A percentile compares a stretch with the other conserved stretches of the same genome.
These are phyloP conservation scores for Mimachlamys varia DNA, from an alignment of 2,888 invertebrate genomes.

Conservation along the genomic window DNA sequence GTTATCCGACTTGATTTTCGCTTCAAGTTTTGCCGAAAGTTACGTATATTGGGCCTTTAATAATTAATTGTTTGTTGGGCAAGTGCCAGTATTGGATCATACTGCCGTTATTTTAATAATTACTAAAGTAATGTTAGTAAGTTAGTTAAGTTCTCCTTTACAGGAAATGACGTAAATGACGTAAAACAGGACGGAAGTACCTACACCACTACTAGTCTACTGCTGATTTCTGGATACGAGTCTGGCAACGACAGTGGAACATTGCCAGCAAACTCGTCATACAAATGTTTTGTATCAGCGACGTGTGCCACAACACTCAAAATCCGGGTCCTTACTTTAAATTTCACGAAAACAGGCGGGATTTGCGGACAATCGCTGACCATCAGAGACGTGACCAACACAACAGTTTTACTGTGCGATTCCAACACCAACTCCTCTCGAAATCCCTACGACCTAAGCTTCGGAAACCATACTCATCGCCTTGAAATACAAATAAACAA, in stretches of 20 bases:
- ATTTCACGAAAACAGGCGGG: not conserved
- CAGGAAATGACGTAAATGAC: slow-evolving; percentile 44
- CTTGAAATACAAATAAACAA: not conserved
- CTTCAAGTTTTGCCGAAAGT: no score
- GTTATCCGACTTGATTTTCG: no score
- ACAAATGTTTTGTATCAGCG: slow-evolving; percentile 48
- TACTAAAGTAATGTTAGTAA: no score
- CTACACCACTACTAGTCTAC: slow-evolving; percentile 38
- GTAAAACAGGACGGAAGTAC: slow-evolving; percentile 37
- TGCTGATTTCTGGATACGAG: slow-evolving; percentile 46
- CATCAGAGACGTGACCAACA: slow-evolving; percentile 38
- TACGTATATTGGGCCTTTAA: no score
- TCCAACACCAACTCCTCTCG: slow-evolving; percentile 45
- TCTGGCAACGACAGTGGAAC: not conserved
- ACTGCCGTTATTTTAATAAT: no score
- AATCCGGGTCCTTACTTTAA: slow-evolving; percentile 42
- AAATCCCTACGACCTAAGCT: slow-evolving; percentile 38
- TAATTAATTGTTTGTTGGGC: no score
- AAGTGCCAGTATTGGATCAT: no score
- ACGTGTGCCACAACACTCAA: slow-evolving; percentile 42
- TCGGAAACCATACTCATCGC: not conserved
- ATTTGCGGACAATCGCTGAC: slow-evolving; percentile 39
- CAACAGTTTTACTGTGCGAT: slow-evolving; percentile 32
- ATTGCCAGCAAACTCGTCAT: slow-evolving; percentile 38
- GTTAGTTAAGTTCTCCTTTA: no score